Conservation (phyloP, 2,888 invertebrate species). For the Leucophenga montana region DNA sequence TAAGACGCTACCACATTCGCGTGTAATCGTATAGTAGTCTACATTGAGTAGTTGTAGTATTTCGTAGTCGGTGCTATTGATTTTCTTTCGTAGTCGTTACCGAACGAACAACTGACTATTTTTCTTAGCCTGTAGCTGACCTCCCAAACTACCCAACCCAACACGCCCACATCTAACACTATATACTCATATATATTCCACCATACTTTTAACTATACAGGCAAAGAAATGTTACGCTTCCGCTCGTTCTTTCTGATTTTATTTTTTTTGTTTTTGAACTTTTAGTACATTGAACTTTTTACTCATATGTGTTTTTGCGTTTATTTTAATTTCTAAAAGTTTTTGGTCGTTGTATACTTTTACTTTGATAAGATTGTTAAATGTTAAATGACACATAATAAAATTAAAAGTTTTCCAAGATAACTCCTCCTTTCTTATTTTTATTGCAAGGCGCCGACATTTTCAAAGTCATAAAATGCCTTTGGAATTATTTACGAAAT, state of each 20-base stretch:
- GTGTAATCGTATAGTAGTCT: not conserved
- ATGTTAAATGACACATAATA: not conserved
- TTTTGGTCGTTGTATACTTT: not conserved
- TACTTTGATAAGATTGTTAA: not conserved
- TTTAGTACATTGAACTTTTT: conserved; percentile 15
- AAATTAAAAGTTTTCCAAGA: not conserved
- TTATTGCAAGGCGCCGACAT: not conserved
- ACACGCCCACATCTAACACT: conserved; percentile 20
- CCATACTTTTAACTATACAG: too few species aligned
- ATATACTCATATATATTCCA: not conserved
- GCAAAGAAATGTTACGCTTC: not conserved
- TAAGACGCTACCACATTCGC: conserved; percentile 2
- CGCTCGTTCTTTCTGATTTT: not conserved
- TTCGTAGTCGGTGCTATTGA: too few species aligned
- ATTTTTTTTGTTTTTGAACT: too few species aligned
- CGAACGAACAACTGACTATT: too few species aligned
- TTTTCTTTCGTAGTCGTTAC: too few species aligned
- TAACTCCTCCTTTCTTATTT: not conserved
- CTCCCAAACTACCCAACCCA: not conserved
- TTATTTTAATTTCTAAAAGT: conserved; percentile 7
- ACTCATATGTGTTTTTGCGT: not conserved
- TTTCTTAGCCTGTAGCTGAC: too few species aligned
- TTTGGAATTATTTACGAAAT: not conserved
- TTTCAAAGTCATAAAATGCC: conserved; percentile 5
- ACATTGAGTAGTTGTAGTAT: too few species aligned